Evolutionary conservation across 2,888 invertebrate genomes (phyloP), one percentile per base, ranked within the genome.

Genomic region (Acleris sparsana): DNA sequence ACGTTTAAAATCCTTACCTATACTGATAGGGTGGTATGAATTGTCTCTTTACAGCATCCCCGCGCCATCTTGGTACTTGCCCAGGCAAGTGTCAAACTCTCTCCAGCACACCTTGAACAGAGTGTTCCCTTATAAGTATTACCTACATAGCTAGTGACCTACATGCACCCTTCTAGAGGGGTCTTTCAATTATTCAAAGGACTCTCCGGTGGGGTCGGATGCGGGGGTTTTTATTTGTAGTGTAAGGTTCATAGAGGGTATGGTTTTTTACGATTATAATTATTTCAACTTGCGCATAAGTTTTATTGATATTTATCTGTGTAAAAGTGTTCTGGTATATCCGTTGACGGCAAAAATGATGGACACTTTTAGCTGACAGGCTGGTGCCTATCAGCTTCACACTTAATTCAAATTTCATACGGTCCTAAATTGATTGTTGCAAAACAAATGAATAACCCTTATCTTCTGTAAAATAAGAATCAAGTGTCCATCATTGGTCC

Each of bases 181-280:
- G 83, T 83, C 83, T 87, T 89, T 88, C 86, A 88, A 89, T 91
- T 89, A 91, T 89, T 89, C 85, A 89, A 85, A 90, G 88, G 82
- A 83, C 82, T 72, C 84, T 86, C 73, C 72, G 76, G 73, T 70
- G 49, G 70, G 75, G 72, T 71, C 69, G 69, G 68, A 71, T 69
- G 71, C 67, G 69, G 62, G 59, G 56, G 44, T 56, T 58, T 69
- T 53, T 67, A 43, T 69, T 53, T 64, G 22, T 33, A 29, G 46
- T 58, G 33, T 33, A 39, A 56, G 46, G 33, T 66, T 65, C 43
- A 53, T 39, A 55, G 46, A 44, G 22, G 17, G 29, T 11, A 9
- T 11, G 0, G 11, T 53, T 43, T 43, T 22, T 1, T 52, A 22
- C 4, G 49, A 18, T 33, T 13, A 5, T 17, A 22, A 33, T 53